Percentiles rank a stretch among this genome's conserved stretches.
phyloP scores from a whole-genome alignment of 2,888 invertebrate species.

The Patella ulyssiponensis region DNA sequence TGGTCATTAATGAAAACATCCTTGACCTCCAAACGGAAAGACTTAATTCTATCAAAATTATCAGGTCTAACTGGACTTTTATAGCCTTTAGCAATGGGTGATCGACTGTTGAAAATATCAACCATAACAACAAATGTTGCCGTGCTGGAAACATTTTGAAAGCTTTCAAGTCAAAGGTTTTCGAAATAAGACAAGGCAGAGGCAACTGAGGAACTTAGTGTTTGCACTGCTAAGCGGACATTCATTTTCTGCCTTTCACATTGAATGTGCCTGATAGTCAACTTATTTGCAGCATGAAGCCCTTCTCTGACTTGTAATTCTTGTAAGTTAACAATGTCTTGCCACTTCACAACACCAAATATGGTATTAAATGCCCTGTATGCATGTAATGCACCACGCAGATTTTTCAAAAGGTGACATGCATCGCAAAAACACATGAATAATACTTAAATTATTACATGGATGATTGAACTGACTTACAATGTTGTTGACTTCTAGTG shows the following conservation, averaged over 20 bases:
- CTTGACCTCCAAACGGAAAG: background rate
- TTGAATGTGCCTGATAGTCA: background rate
- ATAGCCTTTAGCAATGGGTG: conserved; percentile 6
- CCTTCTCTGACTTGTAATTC: conserved; percentile 10
- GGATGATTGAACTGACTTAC: background rate
- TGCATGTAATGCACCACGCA: conserved; percentile 6
- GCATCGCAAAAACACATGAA: conserved; percentile 10
- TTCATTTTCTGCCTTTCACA: background rate
- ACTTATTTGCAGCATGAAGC: conserved; percentile 1
- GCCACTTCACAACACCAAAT: conserved; percentile 1
- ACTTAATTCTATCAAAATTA: conserved; percentile 3
- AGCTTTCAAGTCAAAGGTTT: conserved; percentile 10
- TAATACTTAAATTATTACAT: background rate
- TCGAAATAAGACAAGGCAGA: conserved; percentile 13
- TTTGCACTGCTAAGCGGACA: background rate
- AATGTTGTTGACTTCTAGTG: background rate
- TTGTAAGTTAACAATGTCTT: conserved; percentile 2
- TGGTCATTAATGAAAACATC: background rate
- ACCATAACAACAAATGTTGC: background rate
- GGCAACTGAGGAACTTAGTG: conserved; percentile 12
- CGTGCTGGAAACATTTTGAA: background rate
- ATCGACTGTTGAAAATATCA: conserved; percentile 4
- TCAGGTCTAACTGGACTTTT: conserved; percentile 7
- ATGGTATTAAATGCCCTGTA: background rate
- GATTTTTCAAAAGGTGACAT: conserved; percentile 15